Evolutionary conservation across 2,113 vertebrate genomes (phyloP), one percentile per base, ranked within the genome.

Genomic region (Cebus imitator): DNA sequence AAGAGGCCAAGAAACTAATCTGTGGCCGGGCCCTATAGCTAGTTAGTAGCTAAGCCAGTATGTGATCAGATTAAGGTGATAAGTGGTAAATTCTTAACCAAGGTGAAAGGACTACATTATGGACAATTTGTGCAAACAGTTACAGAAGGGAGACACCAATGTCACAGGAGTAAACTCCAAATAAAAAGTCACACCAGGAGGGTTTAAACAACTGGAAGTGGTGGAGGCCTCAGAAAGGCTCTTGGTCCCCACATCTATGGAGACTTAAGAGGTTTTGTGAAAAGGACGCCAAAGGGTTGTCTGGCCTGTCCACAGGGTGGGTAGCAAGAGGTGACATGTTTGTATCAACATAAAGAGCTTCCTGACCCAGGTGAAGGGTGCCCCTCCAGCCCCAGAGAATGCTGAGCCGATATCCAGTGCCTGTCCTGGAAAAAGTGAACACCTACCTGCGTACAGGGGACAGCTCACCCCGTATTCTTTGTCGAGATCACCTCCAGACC

Each of bases 61-160:
- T 35, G 21, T 94, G 78, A 88, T 88, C 78, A 89, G 78, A 88
- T 91, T 48, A 95, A 78, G 35, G 52, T 79, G 12, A 68, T 86
- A 80, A 89, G 32, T 17, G 25, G 61, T 92, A 92, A 82, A 90
- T 52, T 85, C 87, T 87, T 92, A 86, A 90, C 40, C n/a, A 88
- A 88, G 78, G 64, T 50, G 32, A 91, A 88, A 88, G 76, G 48
- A 35, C 55, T 92, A 92, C 23, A 40, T 23, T 89, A 50, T 35
- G 37, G 84, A 64, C 35, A 83, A 68, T 79, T 17, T 57, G 64
- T 87, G 5, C 11, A 83, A 43, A 93, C 45, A 5, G 30, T 80
- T 43, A 61, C 27, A 61, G 68, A 93, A 93, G 57, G n/a, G 18
- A 91, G 21, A 78, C n/a, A 57, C 48, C 13, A 76, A 35, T 37